Conservation (phyloP, 2,888 invertebrate genomes). For the Thelaira solivaga region DNA sequence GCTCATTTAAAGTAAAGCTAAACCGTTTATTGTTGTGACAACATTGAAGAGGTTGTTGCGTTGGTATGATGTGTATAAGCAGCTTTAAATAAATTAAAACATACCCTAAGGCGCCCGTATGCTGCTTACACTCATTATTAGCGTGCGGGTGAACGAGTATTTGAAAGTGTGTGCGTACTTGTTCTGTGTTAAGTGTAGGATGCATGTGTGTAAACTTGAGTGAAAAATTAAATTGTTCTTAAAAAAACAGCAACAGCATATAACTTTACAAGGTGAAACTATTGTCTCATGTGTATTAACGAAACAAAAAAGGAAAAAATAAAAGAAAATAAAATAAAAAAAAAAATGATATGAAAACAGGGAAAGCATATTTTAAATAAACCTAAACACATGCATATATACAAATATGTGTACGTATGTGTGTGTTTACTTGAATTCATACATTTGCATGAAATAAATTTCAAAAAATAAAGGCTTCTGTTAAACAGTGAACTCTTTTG, state of each 20-base stretch:
- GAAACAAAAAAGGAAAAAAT: no score
- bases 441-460: no score
- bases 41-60: background rate
- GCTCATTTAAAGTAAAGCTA: background rate
- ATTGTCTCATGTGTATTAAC: conserved; percentile 38
- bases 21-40: background rate
- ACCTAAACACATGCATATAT: no score
- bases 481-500: background rate
- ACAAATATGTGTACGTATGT: no score
- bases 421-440: no score
- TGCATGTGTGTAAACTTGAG: conserved; percentile 24
- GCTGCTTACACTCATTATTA: background rate
- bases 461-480: background rate
- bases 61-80: conserved; percentile 12
- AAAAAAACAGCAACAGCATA: conserved; percentile 12
- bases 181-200: conserved; percentile 30
- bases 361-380: no score
- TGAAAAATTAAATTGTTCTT: conserved; percentile 29
- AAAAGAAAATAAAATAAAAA: no score
- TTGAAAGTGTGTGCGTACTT: conserved; percentile 17
- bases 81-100: conserved; percentile 58
- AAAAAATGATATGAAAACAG: no score
- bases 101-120: conserved; percentile 45
- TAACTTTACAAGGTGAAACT: conserved; percentile 48
- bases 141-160: background rate